A percentile compares a stretch with the other conserved stretches of the same genome.
phyloP scores from a whole-genome alignment of 2,797 vertebrate species.

The Aulostomus chinensis region DNA sequence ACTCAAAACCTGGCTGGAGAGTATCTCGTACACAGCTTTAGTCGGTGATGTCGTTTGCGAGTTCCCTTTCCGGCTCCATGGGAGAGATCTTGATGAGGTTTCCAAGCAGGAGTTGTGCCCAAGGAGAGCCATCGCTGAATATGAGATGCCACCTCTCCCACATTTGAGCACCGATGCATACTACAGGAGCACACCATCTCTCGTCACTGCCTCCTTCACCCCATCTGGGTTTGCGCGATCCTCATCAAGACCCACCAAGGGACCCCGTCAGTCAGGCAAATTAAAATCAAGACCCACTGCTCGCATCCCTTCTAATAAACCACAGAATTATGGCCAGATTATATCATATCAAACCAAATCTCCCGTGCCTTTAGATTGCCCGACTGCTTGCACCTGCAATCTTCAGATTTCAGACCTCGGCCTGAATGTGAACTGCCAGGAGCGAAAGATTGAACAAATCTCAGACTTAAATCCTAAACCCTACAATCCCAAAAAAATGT shows the following conservation, averaged over 20 bases:
- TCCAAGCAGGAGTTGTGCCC: constrained; percentile 97
- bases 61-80: constrained; percentile 95
- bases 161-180: constrained; percentile 90
- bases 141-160: constrained; percentile 91
- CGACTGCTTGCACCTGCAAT: constrained; percentile 94
- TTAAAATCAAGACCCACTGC: constrained; percentile 90
- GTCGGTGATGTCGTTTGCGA: constrained; percentile 98
- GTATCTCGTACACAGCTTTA: constrained; percentile 92
- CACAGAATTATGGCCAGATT: constrained; percentile 93
- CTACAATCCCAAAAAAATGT: constrained; percentile 99
- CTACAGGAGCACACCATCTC: constrained; percentile 87
- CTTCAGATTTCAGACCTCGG: constrained; percentile 97
- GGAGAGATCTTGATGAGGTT: constrained; percentile 94
- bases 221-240: constrained; percentile 92
- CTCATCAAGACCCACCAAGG: constrained; percentile 89
- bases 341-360: constrained; percentile 98
- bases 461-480: constrained; percentile 95
- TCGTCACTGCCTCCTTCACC: constrained; percentile 85
- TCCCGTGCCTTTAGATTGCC: constrained; percentile 97
- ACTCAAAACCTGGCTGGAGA: constrained; percentile 97
- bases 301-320: constrained; percentile 86
- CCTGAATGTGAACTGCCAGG: constrained; percentile 98
- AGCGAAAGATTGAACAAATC: constrained; percentile 93
- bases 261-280: constrained; percentile 90
- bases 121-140: constrained; percentile 91